Evolutionary conservation across 2,797 vertebrate genomes (phyloP), one percentile per base, ranked within the genome.

Genomic region (Scarus forsteni): DNA sequence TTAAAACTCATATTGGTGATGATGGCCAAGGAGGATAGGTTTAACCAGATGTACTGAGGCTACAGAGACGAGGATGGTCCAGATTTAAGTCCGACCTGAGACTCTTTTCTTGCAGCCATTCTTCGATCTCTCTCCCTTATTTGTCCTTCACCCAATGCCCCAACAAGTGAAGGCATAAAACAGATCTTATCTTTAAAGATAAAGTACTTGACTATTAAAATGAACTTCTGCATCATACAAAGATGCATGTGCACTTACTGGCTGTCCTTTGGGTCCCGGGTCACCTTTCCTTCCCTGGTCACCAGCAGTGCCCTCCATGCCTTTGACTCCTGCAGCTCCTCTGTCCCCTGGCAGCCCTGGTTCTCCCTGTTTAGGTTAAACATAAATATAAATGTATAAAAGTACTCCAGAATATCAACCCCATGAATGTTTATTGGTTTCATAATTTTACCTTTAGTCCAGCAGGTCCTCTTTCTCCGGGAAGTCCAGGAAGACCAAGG

Each of bases 261-360:
- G 71, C 72, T 94, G 93, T 78, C 98, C 98, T 95, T 98, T 99
- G 73, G 88, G 68, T 62, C 98, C 98, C 42, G 71, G 11, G 8
- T 96, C 92, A 74, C 98, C 98, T 73, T 80, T 80, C 72, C 39
- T 89, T 87, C 97, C 98, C 92, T 98, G 98, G 90, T 98, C 96
- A 75, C 97, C 97, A 7, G 92, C 72, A 10, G 91, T 68, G 50
- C 97, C 98, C 76, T 80, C 86, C 66, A 92, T 80, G 53, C 98
- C 98, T 91, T 95, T 97, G 62, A 83, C 78, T 66, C 98, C 97
- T 35, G 81, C 72, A 34, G 89, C 78, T 66, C 98, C 98, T 59
- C 95, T 93, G 68, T 98, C 94, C 44, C 98, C 98, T 15, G 66
- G 84, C 56, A 98, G 91, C 44, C 98, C 98, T 64, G 55, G 87